Conservation (phyloP, 1,140 invertebrate genomes). For the Drosophila jambulina region DNA sequence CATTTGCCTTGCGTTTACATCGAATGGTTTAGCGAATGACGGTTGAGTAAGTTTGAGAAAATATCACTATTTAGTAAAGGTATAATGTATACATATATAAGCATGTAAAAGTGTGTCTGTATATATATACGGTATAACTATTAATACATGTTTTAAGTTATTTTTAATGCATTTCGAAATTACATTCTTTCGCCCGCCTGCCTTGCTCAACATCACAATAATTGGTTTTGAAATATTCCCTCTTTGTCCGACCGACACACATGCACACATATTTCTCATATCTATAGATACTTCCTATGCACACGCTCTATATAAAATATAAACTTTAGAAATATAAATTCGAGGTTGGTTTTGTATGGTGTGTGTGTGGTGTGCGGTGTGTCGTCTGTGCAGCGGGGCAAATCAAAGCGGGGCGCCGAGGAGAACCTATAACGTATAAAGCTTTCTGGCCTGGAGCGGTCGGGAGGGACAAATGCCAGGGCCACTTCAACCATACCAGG, state of each 20-base stretch:
- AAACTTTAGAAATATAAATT: constrained; percentile 76
- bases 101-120: constrained; percentile 42
- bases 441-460: constrained; percentile 49
- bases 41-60: constrained; percentile 69
- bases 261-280: constrained; percentile 58
- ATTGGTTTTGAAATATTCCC: constrained; percentile 48
- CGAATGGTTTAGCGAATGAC: constrained; percentile 65
- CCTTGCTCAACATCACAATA: constrained; percentile 64
- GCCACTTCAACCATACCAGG: constrained; percentile 18
- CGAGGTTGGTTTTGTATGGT: constrained; percentile 67
- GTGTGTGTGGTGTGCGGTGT: constrained; percentile 26
- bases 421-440: constrained; percentile 53
- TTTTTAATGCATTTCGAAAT: constrained; percentile 74
- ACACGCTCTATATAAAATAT: constrained; percentile 67
- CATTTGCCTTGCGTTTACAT: constrained; percentile 62
- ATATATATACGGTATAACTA: constrained; percentile 59
- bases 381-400: constrained; percentile 38
- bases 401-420: constrained; percentile 32
- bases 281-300: constrained; percentile 55
- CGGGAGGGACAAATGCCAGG: constrained; percentile 41
- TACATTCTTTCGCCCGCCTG: constrained; percentile 51
- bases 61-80: constrained; percentile 63
- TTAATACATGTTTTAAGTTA: constrained; percentile 73
- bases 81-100: constrained; percentile 56
- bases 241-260: constrained; percentile 48